These are phyloP conservation scores for Heterocephalus glaber DNA, from an alignment of 2,113 vertebrate species.

Conservation along the genomic window DNA sequence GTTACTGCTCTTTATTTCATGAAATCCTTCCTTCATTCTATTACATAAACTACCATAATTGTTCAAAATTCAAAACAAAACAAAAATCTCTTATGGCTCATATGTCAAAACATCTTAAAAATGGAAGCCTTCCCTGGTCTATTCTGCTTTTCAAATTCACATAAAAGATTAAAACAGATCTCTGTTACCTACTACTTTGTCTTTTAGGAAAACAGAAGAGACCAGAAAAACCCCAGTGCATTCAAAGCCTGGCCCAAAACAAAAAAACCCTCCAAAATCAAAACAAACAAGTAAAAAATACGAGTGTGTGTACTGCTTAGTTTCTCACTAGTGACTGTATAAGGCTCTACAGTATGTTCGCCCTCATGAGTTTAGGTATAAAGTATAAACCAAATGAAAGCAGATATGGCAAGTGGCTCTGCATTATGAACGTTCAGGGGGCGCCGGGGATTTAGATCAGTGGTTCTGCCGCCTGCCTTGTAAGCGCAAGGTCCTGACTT, in stretches of 20 bases:
- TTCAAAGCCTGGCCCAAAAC: background rate
- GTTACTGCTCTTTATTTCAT: background rate
- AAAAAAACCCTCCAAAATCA: background rate
- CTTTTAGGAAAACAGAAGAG: background rate
- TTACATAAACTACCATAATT: background rate
- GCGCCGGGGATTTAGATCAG: too few relatives aligned
- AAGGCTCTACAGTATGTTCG: background rate
- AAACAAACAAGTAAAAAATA: background rate
- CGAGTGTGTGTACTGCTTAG: background rate
- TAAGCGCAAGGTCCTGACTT: too few relatives aligned
- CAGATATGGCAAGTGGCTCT: background rate
- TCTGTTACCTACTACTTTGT: background rate
- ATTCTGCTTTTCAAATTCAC: background rate
- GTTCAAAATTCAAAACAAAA: background rate
- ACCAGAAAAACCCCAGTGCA: background rate
- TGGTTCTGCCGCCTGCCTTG: too few relatives aligned
- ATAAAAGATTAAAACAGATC: background rate
- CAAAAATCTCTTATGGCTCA: background rate
- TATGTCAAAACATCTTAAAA: conserved; percentile 19
- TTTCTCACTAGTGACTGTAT: background rate
- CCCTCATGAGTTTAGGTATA: background rate
- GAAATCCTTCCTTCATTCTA: background rate
- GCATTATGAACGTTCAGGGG: background rate
- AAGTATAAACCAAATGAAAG: conserved; percentile 47
- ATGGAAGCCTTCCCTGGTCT: background rate